Evolutionary conservation across 35 echinoderm and acorn worm species (phyloP).

Genomic region (Heliocidaris erythrogramma): DNA sequence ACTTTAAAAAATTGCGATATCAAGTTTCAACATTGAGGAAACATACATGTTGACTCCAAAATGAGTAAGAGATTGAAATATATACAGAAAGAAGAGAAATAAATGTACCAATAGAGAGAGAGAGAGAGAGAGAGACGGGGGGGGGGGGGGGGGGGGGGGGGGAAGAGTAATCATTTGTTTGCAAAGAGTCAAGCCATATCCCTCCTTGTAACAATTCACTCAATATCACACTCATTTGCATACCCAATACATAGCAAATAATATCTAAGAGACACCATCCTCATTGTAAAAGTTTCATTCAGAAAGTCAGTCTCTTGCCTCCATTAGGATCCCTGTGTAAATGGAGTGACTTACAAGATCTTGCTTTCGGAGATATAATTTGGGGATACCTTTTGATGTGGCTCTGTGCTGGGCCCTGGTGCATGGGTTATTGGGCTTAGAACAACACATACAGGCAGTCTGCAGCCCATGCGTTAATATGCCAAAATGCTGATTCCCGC

Average conservation of each 20-base stretch:
- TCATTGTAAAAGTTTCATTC: too few species aligned
- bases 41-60: too few species aligned
- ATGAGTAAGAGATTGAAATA: too few species aligned
- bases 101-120: not conserved
- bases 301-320: too few species aligned
- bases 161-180: not conserved
- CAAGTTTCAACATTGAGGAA: too few species aligned
- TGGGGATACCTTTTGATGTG: not conserved
- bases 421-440: not conserved
- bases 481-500: too few species aligned
- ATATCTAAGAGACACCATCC: not conserved
- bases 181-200: not conserved
- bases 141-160: not conserved
- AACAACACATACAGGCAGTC: too few species aligned
- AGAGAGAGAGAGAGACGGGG: not conserved
- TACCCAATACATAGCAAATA: not conserved
- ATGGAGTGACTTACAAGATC: constrained; percentile 2
- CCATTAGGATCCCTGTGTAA: not conserved
- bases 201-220: not conserved
- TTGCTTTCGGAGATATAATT: not conserved
- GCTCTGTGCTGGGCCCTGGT: not conserved
- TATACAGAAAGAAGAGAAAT: too few species aligned
- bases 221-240: not conserved
- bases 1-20: too few species aligned
- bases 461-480: too few species aligned